phyloP scores from a whole-genome alignment of 2,888 invertebrate genomes.

The Aethes cnicana region DNA sequence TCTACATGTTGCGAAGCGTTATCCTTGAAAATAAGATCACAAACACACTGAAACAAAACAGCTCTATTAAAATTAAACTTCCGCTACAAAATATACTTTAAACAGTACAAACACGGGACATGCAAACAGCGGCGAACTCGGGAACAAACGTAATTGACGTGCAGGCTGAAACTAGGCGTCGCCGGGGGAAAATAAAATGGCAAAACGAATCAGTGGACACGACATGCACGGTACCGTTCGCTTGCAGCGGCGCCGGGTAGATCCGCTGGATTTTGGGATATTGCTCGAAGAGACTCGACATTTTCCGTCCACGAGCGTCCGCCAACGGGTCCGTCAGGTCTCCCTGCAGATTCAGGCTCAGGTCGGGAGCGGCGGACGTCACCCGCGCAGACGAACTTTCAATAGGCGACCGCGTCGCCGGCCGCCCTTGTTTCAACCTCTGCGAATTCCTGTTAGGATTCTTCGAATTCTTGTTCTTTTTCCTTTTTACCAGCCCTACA shows the following conservation, averaged over 20 bases:
- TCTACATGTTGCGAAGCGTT: neutral
- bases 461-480: slow-evolving; percentile 82
- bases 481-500: slow-evolving; percentile 74
- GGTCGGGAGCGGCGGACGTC: slow-evolving; percentile 58
- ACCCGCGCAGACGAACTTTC: slow-evolving; percentile 73
- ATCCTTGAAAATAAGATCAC: neutral
- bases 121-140: slow-evolving; percentile 62
- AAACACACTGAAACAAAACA: slow-evolving; percentile 13
- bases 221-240: slow-evolving; percentile 75
- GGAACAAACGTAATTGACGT: slow-evolving; percentile 67
- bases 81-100: slow-evolving; percentile 53
- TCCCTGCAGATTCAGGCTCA: slow-evolving; percentile 69
- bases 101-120: slow-evolving; percentile 67
- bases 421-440: slow-evolving; percentile 78
- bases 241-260: slow-evolving; percentile 85
- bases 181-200: slow-evolving; percentile 52
- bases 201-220: slow-evolving; percentile 56
- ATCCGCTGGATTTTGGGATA: slow-evolving; percentile 90
- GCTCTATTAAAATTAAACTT: slow-evolving; percentile 42
- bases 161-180: slow-evolving; percentile 59
- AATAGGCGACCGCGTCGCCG: slow-evolving; percentile 77
- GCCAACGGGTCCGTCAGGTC: slow-evolving; percentile 68
- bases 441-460: slow-evolving; percentile 77
- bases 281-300: slow-evolving; percentile 87
- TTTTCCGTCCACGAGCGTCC: slow-evolving; percentile 79